phyloP scores from a whole-genome alignment of 2,113 vertebrate genomes.

The Rhombomys opimus region DNA sequence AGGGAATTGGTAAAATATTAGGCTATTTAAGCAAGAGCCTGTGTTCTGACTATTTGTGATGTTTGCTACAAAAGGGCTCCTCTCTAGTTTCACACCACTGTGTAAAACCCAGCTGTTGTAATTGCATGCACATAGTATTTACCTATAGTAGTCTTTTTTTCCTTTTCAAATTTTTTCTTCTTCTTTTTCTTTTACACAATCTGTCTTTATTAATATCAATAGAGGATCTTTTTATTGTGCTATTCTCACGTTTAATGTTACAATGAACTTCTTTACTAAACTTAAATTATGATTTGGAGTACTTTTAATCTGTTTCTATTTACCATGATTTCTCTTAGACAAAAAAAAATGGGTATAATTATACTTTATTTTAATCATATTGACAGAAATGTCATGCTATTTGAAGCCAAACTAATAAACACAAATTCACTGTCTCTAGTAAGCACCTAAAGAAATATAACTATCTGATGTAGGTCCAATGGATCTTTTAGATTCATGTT shows the following conservation, averaged over 20 bases:
- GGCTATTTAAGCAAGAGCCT: background rate
- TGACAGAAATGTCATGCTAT: slow-evolving; percentile 32
- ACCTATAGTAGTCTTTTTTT: background rate
- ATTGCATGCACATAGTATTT: background rate
- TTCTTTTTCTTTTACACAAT: background rate
- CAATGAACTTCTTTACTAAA: slow-evolving; percentile 36
- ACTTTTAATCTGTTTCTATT: slow-evolving; percentile 33
- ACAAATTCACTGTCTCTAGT: background rate
- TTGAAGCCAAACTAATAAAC: slow-evolving; percentile 47
- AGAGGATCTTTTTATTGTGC: slow-evolving; percentile 27
- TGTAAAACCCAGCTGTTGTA: background rate
- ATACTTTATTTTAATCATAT: slow-evolving; percentile 51
- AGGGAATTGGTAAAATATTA: slow-evolving; percentile 39
- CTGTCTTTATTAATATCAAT: slow-evolving; percentile 35
- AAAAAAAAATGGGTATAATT: slow-evolving; percentile 48
- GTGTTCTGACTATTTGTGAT: slow-evolving; percentile 39
- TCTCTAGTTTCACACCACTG: background rate
- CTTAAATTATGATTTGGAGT: slow-evolving; percentile 2
- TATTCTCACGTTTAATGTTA: slow-evolving; percentile 33
- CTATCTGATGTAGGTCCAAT: slow-evolving; percentile 9
- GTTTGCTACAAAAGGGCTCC: background rate
- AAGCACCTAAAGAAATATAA: background rate
- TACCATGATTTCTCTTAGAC: slow-evolving; percentile 15
- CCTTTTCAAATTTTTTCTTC: background rate
- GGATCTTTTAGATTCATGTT: slow-evolving; percentile 36